phyloP scores from a whole-genome alignment of 92 coral and sea anemone species.

The Zoanthus sociatus region DNA sequence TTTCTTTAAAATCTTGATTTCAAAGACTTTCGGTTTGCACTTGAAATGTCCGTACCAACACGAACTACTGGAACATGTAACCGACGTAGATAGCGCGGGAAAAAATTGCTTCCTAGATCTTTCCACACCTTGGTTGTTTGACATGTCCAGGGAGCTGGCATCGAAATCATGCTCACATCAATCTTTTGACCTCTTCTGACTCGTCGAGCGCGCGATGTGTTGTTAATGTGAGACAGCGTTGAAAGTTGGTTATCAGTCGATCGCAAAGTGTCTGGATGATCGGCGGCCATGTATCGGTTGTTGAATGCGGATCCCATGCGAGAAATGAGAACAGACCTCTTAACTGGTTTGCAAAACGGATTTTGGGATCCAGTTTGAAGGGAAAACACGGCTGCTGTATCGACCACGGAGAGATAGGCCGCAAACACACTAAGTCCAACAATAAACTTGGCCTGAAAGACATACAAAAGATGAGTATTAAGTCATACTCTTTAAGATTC shows the following conservation, averaged over 20 bases:
- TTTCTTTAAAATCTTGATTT: constrained; percentile 68
- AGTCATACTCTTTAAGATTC: too few species aligned
- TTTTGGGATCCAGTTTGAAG: constrained; percentile 24
- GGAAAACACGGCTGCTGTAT: constrained; percentile 45
- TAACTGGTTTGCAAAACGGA: constrained; percentile 67
- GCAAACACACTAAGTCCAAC: constrained; percentile 6
- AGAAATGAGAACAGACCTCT: constrained; percentile 67
- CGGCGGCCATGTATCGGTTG: constrained; percentile 77
- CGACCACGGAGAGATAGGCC: constrained; percentile 12
- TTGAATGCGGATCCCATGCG: constrained; percentile 74
- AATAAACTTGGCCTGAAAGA: constrained; percentile 20
- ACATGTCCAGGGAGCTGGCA: constrained; percentile 78
- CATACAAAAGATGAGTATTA: too few species aligned
- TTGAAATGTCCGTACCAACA: constrained; percentile 78
- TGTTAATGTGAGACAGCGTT: background rate
- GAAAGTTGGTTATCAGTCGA: constrained; percentile 45
- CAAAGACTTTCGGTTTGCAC: constrained; percentile 66
- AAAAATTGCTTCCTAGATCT: constrained; percentile 64
- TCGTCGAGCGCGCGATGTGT: constrained; percentile 14
- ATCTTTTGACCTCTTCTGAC: constrained; percentile 37
- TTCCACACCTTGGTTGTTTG: constrained; percentile 63
- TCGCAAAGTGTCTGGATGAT: constrained; percentile 40
- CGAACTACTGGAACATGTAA: constrained; percentile 58
- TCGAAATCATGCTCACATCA: constrained; percentile 42
- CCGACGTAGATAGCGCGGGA: constrained; percentile 73